Base-by-base conservation (phyloP, 35 echinoderm and acorn worm genomes). In the Apostichopus californicus region DNA sequence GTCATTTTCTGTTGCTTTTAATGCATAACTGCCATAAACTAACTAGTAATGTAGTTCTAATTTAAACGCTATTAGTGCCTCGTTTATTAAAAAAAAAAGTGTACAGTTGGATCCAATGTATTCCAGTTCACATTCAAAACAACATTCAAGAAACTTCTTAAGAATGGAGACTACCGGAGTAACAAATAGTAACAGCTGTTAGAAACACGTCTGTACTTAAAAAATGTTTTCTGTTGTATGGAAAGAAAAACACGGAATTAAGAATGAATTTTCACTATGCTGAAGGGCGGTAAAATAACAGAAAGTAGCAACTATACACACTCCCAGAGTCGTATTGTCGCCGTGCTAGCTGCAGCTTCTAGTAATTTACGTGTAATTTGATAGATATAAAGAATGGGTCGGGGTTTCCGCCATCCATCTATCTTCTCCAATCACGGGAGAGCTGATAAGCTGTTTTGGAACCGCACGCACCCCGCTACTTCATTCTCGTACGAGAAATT, bases 351-450 rank as follows among this genome's bases (percentile, higher is more conserved):
- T 91, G 90, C 80, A 84, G 93, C 88, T 94, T 89, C 70, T 65
- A 94, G 93, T 94, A 90, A 94, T 94, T 94, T 94, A 94, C 93
- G 93, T 80, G 93, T 94, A 94, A 94, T 94, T 94, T 94, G 93
- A 94, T 94, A 94, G 93, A 91, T 94, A 94, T 94, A 94, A 94
- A 94, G 93, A 89, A 89, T 94, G 90, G 93, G 93, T 91, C 90
- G 93, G 93, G 93, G 79, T 94, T 94, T 94, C 89, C 93, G 93
- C 90, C 93, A 89, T 91, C 90, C 80, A 94, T 94, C 93, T 94
- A 94, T 94, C 93, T 94, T 94, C 93, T 73, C 93, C 93, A 94
- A 94, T 94, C 93, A 90, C 89, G 93, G 91, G 93, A 85, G 93
- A 94, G 93, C 68, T 86, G 89, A 94, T 94, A 91, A 94, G 93